Conservation (phyloP, 2,113 vertebrate genomes). For the Scortum barcoo region DNA sequence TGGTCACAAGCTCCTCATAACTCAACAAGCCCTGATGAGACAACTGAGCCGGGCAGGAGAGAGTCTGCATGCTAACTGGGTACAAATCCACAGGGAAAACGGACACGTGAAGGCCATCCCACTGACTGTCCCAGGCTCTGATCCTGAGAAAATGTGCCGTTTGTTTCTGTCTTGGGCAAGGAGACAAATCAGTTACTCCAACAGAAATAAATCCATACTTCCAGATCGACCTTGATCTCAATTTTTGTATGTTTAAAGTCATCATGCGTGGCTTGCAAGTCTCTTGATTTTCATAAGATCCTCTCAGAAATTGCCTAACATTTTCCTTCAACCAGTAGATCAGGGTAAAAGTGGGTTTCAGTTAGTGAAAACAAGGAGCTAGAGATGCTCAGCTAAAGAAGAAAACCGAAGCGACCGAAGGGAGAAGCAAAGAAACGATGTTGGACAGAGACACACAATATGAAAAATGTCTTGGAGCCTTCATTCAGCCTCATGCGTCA, state of each 20-base stretch:
- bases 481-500: slow-evolving; percentile 49
- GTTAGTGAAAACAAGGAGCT: slow-evolving; percentile 6
- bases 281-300: background rate
- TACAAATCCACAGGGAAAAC: slow-evolving; percentile 57
- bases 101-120: slow-evolving; percentile 33
- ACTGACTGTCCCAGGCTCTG: slow-evolving; percentile 14
- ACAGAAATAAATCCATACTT: slow-evolving; percentile 19
- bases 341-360: background rate
- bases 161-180: background rate
- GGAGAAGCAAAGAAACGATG: no score
- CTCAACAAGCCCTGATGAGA: background rate
- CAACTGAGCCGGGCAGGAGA: slow-evolving; percentile 14
- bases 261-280: background rate
- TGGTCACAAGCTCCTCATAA: background rate
- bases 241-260: background rate
- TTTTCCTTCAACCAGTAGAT: background rate
- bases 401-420: background rate
- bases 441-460: no score
- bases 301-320: background rate
- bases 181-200: background rate
- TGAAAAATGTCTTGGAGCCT: background rate
- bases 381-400: background rate
- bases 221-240: background rate
- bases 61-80: slow-evolving; percentile 49
- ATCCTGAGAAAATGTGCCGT: background rate